A percentile compares a stretch with the other conserved stretches of the same genome.
Evolutionary conservation across 2,797 vertebrate species (phyloP).

Genomic region (Halcyon smyrnensis): DNA sequence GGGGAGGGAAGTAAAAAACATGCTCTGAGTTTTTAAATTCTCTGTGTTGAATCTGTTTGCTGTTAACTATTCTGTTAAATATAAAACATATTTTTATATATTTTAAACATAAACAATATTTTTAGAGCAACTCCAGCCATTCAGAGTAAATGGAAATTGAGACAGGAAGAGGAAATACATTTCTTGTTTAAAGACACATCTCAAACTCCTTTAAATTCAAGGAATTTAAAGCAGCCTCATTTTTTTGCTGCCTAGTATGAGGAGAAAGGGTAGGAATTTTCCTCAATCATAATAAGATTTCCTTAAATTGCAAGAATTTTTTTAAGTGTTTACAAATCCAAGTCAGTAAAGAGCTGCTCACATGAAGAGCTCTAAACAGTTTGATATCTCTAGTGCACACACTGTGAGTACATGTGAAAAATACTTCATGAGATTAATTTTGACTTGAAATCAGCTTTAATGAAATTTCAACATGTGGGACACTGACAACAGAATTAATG

Average conservation of each 20-base stretch:
- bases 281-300: slow-evolving; percentile 7
- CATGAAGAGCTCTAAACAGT: neutral
- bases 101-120: neutral
- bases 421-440: neutral
- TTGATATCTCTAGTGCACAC: neutral
- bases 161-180: neutral
- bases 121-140: neutral
- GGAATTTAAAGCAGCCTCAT: slow-evolving; percentile 35
- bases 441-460: neutral
- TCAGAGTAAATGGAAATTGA: neutral
- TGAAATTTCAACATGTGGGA: neutral
- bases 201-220: slow-evolving; percentile 18
- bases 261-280: slow-evolving; percentile 45
- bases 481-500: neutral
- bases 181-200: neutral
- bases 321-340: slow-evolving; percentile 29
- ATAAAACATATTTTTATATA: neutral
- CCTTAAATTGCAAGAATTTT: slow-evolving; percentile 37
- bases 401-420: neutral
- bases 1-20: neutral
- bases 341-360: neutral
- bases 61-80: neutral
- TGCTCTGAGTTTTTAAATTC: neutral
- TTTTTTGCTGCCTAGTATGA: neutral
- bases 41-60: neutral